Evolutionary conservation across 2,113 vertebrate genomes (phyloP), one percentile per base, ranked within the genome.

Genomic region (Leptocoma aspasia): DNA sequence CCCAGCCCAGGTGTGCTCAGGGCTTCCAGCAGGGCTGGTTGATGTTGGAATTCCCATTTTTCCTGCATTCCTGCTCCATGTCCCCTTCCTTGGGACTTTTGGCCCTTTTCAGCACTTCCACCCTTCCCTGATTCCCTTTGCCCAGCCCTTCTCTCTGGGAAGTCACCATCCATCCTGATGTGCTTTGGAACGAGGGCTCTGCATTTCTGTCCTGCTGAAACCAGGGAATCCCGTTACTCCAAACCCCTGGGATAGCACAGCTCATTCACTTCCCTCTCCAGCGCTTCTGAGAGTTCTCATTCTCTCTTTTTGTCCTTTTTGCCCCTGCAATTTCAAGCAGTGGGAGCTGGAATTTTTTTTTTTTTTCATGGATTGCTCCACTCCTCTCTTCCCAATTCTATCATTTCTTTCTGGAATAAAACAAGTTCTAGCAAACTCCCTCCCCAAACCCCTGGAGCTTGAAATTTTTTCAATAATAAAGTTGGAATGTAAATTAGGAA

Each of bases 401-500:
- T 95, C 30, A 82, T 96, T 96, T 94, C 93, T 89, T 93, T 56
- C 92, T 59, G 90, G 92, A 95, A 88, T 95, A 37, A 89, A 80
- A 82, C 78, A 79, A 91, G 95, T 90, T 78, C 94, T 91, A 52
- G 70, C 56, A 93, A 94, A 92, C 82, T 88, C 94, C 70, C 33
- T 95, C 52, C 90, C 90, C 92, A 41, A 47, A 77, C 52, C 92
- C 96, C 86, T 76, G 90, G 96, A 92, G 97, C 93, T 92, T 97
- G 90, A 63, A 31, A 56, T 90, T 78, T 91, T 71, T 68, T 65
- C 82, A 83, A 31, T 92, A 88, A 84, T 89, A 76, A 96, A 96
- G 56, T 88, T 70, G 76, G 88, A 85, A 60, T 76, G 52, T 54
- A 47, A 91, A 96, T 97, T 89, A 92, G 80, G 92, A 91, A 42